A percentile compares a stretch with the other conserved stretches of the same genome.
phyloP scores from a whole-genome alignment of 2,113 vertebrate species.

The Oncorhynchus mykiss region DNA sequence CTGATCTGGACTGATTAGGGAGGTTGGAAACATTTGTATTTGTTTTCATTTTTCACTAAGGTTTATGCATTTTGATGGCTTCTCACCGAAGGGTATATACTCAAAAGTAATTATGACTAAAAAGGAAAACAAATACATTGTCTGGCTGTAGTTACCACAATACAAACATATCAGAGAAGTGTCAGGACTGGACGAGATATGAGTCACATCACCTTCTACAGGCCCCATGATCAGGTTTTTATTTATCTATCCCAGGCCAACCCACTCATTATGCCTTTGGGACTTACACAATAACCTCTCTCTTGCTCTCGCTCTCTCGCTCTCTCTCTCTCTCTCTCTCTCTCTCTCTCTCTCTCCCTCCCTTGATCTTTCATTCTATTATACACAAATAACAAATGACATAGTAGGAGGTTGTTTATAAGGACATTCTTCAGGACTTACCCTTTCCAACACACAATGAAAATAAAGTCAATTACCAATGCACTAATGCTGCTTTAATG shows the following conservation, averaged over 20 bases:
- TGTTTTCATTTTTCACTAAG: constrained; percentile 1
- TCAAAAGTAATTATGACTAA: constrained; percentile 1
- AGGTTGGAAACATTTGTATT: neutral
- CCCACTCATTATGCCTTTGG: neutral
- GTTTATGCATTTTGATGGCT: constrained; percentile 1
- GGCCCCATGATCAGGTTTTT: constrained; percentile 1
- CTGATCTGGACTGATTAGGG: neutral
- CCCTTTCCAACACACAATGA: neutral
- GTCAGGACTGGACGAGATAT: neutral
- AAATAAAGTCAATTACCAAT: neutral
- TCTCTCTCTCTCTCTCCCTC: neutral
- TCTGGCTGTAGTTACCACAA: neutral
- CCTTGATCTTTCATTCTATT: too few species aligned
- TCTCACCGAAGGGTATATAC: neutral
- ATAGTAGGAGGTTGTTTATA: too few species aligned
- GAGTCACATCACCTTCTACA: neutral
- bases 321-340: neutral
- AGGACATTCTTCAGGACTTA: neutral
- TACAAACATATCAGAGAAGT: neutral
- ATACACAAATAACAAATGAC: too few species aligned
- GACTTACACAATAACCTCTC: neutral
- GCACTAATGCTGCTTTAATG: neutral
- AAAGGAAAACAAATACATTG: neutral
- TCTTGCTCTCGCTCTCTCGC: neutral
- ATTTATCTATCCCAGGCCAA: neutral